These are phyloP conservation scores for Bubalus kerabau DNA, from an alignment of 2,113 vertebrate species.

Conservation along the genomic window DNA sequence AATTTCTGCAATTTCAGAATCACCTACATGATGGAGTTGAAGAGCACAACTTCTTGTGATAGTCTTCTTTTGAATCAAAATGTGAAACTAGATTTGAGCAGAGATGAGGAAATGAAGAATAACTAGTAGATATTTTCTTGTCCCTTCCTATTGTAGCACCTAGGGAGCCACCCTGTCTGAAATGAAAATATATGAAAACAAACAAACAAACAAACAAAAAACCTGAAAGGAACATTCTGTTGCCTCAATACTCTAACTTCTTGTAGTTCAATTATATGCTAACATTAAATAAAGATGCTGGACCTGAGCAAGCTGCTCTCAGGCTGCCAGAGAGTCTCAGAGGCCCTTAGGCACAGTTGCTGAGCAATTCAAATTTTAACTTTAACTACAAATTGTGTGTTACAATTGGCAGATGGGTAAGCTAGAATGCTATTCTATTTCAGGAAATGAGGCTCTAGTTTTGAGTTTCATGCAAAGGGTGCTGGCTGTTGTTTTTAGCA, in stretches of 20 bases:
- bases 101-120: not conserved
- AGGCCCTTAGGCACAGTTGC: constrained; percentile 3
- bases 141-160: not conserved
- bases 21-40: not conserved
- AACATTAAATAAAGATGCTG: constrained; percentile 62
- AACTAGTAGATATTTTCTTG: not conserved
- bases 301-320: constrained; percentile 36
- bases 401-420: constrained; percentile 66
- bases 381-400: constrained; percentile 47
- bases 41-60: not conserved
- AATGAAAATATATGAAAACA: constrained; percentile 30
- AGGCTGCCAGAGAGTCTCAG: constrained; percentile 44
- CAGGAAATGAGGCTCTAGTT: constrained; percentile 31
- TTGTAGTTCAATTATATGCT: constrained; percentile 39
- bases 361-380: constrained; percentile 64
- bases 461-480: constrained; percentile 29
- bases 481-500: constrained; percentile 23
- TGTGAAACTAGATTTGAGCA: not conserved
- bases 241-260: constrained; percentile 48
- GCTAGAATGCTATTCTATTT: constrained; percentile 48
- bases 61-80: not conserved
- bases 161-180: constrained; percentile 14
- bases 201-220: not conserved
- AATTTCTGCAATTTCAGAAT: not conserved
- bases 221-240: not conserved